phyloP scores from a whole-genome alignment of 2,797 vertebrate genomes.

The Trematomus bernacchii region DNA sequence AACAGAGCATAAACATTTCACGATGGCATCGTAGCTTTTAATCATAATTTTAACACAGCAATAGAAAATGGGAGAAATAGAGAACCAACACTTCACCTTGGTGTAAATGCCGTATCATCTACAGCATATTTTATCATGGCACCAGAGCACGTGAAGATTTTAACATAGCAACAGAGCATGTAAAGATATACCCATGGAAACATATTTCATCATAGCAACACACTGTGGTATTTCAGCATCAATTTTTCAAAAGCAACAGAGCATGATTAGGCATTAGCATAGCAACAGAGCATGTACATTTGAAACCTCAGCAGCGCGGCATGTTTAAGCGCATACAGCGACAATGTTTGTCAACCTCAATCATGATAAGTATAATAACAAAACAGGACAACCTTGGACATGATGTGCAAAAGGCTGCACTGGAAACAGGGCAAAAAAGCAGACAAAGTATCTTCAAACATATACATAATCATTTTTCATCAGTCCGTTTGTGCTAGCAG shows the following conservation, averaged over 20 bases:
- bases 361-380: constrained; percentile 56
- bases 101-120: constrained; percentile 35
- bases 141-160: constrained; percentile 19
- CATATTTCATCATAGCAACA: constrained; percentile 45
- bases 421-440: constrained; percentile 42
- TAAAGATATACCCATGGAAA: constrained; percentile 33
- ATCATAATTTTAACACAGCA: constrained; percentile 61
- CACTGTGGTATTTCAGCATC: constrained; percentile 38
- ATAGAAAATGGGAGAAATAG: constrained; percentile 55
- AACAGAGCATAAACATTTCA: constrained; percentile 60
- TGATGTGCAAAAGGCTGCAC: constrained; percentile 56
- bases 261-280: constrained; percentile 46
- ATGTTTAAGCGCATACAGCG: constrained; percentile 53
- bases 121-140: constrained; percentile 48
- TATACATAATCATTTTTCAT: constrained; percentile 24
- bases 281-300: constrained; percentile 50
- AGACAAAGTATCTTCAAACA: constrained; percentile 29
- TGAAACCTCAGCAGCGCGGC: constrained; percentile 60
- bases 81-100: constrained; percentile 30
- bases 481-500: constrained; percentile 48
- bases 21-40: constrained; percentile 63
- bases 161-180: neutral
- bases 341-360: constrained; percentile 33
- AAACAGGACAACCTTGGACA: constrained; percentile 58
- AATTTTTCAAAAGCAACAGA: constrained; percentile 43